Base-by-base conservation (phyloP, 2,113 vertebrate species). In the Okapia johnstoni region DNA sequence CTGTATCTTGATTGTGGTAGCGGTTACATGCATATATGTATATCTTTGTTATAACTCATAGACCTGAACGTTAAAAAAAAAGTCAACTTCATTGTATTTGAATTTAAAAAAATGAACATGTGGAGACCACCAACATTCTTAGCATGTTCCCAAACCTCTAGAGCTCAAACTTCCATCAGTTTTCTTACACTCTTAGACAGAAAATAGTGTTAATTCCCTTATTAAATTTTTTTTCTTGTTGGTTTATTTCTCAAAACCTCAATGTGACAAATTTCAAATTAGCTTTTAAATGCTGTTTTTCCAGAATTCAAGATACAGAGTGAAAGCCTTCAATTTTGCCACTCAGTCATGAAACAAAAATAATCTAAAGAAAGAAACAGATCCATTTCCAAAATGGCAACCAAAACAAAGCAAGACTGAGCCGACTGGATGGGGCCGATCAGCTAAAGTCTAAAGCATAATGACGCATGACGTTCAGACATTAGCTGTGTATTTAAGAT, bases 271-370 rank as follows among this genome's bases (percentile, higher is more conserved):
- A 90, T 93, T 94, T 48, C 87, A 80, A 94, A 81, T 85, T 48
- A 80, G n/a, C 52, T 93, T 94, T 90, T 76, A 94, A 80, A 36
- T 73, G 54, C 76, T 93, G 54, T 85, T 96, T 92, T 86, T 85
- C 76, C 60, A 94, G 58, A n/a, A 90, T 50, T 88, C 60, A 95
- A 84, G 57, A 87, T 50, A 70, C 14, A 83, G 33, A 95, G 63
- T 14, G 81, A 85, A 97, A 94, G 7, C 5, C 83, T 97, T 96
- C 55, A 79, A 88, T 94, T 88, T 77, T 96, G 60, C 43, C 66
- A 95, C 28, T 94, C 48, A 88, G 48, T 91, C 70, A 92, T 43
- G 36, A 96, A 93, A 95, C 16, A 90, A 94, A 94, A 88, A 70
- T 52, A 77, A 84, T 21, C n/a, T 61, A 23, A 88, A 55, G 86